Percentiles rank a stretch among this genome's conserved stretches.
Evolutionary conservation across 2,797 vertebrate genomes (phyloP).

Genomic region (Epinephelus malabaricus): DNA sequence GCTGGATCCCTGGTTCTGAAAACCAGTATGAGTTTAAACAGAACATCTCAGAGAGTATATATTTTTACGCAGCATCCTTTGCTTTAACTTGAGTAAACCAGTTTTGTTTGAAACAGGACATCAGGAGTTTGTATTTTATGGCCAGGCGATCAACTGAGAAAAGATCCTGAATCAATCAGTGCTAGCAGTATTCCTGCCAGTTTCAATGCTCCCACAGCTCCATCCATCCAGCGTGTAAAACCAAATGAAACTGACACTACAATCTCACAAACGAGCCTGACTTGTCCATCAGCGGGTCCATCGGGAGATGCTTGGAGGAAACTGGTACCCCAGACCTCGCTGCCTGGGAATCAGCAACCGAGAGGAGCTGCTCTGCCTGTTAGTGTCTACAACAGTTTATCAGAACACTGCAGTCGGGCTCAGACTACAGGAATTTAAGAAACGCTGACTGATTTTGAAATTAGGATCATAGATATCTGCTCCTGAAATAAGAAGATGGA

Average conservation of each 20-base stretch:
- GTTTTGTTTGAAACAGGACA: background rate
- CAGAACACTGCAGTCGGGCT: constrained; percentile 1
- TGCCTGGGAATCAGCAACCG: background rate
- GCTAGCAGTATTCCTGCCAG: constrained; percentile 18
- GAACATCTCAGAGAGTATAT: background rate
- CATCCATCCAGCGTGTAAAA: constrained; percentile 40
- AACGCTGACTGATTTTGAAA: constrained; percentile 14
- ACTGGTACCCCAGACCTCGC: constrained; percentile 4
- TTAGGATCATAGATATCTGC: constrained; percentile 1
- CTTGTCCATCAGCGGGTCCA: constrained; percentile 50
- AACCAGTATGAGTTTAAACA: background rate
- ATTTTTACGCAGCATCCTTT: background rate
- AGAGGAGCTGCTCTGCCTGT: constrained; percentile 7
- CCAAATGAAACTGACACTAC: constrained; percentile 55
- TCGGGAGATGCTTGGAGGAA: constrained; percentile 21
- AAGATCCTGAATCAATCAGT: constrained; percentile 30
- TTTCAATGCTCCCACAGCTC: constrained; percentile 14
- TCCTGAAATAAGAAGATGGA: too few relatives aligned
- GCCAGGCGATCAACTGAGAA: constrained; percentile 8
- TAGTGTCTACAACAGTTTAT: constrained; percentile 2
- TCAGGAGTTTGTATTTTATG: constrained; percentile 7
- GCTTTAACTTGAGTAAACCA: background rate
- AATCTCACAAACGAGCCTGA: constrained; percentile 49
- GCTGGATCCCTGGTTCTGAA: background rate
- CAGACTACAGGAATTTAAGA: constrained; percentile 26